Evolutionary conservation across 2,113 vertebrate species (phyloP).

Genomic region (Phasianus colchicus): DNA sequence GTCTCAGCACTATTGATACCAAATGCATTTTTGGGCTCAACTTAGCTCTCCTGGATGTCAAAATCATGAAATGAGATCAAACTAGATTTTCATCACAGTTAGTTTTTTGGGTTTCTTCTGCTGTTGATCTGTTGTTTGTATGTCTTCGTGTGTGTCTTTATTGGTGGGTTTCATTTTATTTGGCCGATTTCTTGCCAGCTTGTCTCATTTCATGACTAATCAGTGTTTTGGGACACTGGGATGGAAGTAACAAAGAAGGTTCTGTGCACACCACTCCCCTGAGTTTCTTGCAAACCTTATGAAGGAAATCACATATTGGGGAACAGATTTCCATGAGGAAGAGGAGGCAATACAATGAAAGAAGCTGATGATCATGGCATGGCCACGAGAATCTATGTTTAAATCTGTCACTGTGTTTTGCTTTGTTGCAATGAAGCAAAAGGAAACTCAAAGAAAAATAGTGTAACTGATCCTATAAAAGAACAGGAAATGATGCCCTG

Average conservation of each 20-base stretch:
- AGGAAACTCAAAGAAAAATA: neutral
- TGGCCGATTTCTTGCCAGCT: neutral
- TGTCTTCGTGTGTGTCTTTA: neutral
- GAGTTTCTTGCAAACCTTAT: neutral
- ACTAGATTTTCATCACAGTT: neutral
- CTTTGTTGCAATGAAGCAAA: neutral
- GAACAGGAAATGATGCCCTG: neutral
- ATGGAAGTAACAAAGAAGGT: neutral
- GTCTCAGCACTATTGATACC: neutral
- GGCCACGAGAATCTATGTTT: neutral
- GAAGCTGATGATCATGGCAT: neutral
- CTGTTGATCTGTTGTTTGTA: neutral
- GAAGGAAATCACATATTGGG: neutral
- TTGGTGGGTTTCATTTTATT: neutral
- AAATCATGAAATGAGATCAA: neutral
- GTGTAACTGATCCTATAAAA: neutral
- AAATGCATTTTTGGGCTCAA: neutral
- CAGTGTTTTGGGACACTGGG: neutral
- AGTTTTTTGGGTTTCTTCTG: neutral
- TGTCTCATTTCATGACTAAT: neutral
- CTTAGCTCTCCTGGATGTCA: accelerated
- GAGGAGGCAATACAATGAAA: neutral
- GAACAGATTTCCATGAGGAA: neutral
- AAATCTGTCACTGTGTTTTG: neutral
- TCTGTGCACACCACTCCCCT: accelerated